Percentiles rank a stretch among this genome's conserved stretches.
Evolutionary conservation across 2,113 vertebrate species (phyloP).

Genomic region (Phrynosoma blainvillii): DNA sequence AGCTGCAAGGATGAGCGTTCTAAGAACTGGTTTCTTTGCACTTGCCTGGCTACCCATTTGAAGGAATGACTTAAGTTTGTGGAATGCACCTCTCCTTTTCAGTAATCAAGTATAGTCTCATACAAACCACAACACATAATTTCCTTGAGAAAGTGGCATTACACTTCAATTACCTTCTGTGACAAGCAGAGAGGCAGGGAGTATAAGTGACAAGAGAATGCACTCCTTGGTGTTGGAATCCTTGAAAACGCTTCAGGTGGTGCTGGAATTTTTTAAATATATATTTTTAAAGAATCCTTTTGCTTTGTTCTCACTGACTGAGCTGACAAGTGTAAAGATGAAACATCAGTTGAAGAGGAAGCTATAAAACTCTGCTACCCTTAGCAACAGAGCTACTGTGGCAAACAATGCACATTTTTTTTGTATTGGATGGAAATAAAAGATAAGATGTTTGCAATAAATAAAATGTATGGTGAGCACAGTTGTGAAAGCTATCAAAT

Average conservation of each 20-base stretch:
- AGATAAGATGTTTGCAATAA: slow-evolving; percentile 46
- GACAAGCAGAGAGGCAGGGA: background rate
- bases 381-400: slow-evolving; percentile 59
- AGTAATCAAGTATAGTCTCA: background rate
- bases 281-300: background rate
- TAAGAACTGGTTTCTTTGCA: background rate
- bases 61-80: background rate
- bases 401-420: slow-evolving; percentile 24
- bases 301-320: slow-evolving; percentile 38
- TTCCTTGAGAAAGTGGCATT: slow-evolving; percentile 9
- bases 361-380: slow-evolving; percentile 47
- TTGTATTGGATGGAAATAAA: slow-evolving; percentile 6
- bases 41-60: background rate
- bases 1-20: background rate
- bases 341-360: slow-evolving; percentile 47
- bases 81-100: background rate
- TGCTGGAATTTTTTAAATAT: background rate
- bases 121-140: background rate
- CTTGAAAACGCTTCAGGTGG: slow-evolving; percentile 25
- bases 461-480: slow-evolving; percentile 40
- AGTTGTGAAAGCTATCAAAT: slow-evolving; percentile 42
- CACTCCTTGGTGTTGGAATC: background rate
- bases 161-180: background rate
- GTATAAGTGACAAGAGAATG: background rate
- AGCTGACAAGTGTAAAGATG: slow-evolving; percentile 43